These are phyloP conservation scores for Cerastoderma edule DNA, from an alignment of 2,888 invertebrate genomes.

Conservation along the genomic window DNA sequence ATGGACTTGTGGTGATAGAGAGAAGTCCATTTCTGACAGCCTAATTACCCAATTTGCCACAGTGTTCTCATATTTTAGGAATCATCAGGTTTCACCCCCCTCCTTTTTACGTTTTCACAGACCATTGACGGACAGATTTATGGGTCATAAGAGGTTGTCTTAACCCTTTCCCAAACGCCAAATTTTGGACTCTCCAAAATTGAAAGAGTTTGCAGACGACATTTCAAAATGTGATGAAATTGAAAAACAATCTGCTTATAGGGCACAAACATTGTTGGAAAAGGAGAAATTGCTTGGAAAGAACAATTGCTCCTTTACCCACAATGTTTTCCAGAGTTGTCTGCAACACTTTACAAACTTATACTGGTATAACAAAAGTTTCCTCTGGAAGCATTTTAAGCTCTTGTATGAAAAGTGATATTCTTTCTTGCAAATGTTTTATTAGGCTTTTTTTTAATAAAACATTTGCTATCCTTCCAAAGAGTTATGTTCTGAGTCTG, in stretches of 20 bases:
- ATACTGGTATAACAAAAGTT: no score
- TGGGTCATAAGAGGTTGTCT: constrained; percentile 23
- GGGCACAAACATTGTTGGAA: neutral
- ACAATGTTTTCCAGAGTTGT: neutral
- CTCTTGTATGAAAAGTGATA: no score
- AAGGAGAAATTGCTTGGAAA: constrained; percentile 2
- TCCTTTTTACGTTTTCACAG: constrained; percentile 49
- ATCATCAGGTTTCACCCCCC: constrained; percentile 48
- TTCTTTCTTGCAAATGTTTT: no score
- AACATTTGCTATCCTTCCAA: no score
- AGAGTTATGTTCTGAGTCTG: no score
- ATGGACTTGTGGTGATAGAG: constrained; percentile 58
- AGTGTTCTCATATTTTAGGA: constrained; percentile 55
- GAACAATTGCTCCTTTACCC: constrained; percentile 3
- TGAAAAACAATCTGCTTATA: no score
- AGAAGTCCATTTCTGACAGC: constrained; percentile 47
- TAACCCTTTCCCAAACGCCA: neutral
- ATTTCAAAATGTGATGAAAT: no score
- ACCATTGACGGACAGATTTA: constrained; percentile 49
- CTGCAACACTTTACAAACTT: no score
- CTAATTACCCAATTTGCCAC: constrained; percentile 58
- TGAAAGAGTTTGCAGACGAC: no score
- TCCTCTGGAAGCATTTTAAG: no score
- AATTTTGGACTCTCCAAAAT: neutral
- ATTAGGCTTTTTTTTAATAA: no score